Percentiles rank a stretch among this genome's conserved stretches.
Conservation (phyloP, 1,140 invertebrate species). For the Apis cerana region DNA sequence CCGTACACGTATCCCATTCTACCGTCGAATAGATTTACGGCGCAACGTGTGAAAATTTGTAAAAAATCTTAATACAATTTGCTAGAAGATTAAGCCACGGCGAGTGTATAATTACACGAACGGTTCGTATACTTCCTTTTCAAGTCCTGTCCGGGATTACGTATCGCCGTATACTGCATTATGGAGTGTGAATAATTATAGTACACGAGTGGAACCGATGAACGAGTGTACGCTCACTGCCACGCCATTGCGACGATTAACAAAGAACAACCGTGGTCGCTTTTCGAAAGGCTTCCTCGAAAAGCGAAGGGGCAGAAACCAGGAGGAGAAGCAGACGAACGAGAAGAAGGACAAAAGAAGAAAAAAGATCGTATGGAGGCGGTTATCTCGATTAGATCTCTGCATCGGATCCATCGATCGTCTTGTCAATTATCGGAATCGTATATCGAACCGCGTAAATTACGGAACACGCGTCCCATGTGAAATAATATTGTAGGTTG, state of each 20-base stretch:
- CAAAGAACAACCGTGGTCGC: slow-evolving; percentile 40
- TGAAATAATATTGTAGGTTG: slow-evolving; percentile 19
- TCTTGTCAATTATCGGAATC: slow-evolving; percentile 42
- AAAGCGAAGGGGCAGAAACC: not conserved
- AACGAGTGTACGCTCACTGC: slow-evolving; percentile 19
- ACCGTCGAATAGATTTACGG: slow-evolving; percentile 20
- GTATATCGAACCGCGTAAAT: slow-evolving; percentile 36
- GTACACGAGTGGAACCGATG: slow-evolving; percentile 53
- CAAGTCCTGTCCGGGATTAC: slow-evolving; percentile 48
- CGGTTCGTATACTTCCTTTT: slow-evolving; percentile 54
- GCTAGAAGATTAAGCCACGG: slow-evolving; percentile 57
- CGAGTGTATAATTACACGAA: slow-evolving; percentile 63
- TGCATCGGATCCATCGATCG: slow-evolving; percentile 31
- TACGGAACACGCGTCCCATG: slow-evolving; percentile 22
- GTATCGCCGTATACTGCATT: slow-evolving; percentile 50
- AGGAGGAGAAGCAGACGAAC: not conserved
- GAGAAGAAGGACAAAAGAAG: not conserved
- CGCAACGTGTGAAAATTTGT: slow-evolving; percentile 27
- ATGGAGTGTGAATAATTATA: slow-evolving; percentile 64
- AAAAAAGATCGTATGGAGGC: not conserved
- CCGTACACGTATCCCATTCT: slow-evolving; percentile 1
- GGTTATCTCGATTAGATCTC: slow-evolving; percentile 48
- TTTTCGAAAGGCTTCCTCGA: slow-evolving; percentile 45
- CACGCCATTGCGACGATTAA: slow-evolving; percentile 36
- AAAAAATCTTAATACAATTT: slow-evolving; percentile 66